phyloP scores from a whole-genome alignment of 2,797 vertebrate genomes.

The Pipistrellus nathusii region DNA sequence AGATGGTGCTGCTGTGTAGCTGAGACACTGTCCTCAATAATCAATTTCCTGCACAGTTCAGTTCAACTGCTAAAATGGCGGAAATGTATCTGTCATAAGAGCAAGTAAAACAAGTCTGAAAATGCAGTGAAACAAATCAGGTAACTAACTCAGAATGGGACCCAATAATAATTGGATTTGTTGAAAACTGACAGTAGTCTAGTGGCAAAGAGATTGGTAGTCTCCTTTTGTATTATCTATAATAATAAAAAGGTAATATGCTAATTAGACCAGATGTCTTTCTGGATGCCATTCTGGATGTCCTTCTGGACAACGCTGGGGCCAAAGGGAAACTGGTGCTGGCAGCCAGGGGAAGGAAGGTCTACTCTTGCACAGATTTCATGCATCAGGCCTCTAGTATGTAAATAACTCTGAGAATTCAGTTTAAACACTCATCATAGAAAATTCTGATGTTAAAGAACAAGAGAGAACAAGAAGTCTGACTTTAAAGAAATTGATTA shows the following conservation, averaged over 20 bases:
- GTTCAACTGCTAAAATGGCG: slow-evolving; percentile 65
- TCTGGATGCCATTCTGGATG: no score
- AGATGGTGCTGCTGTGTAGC: slow-evolving; percentile 81
- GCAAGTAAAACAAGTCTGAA: slow-evolving; percentile 32
- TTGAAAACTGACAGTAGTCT: neutral
- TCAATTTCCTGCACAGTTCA: slow-evolving; percentile 42
- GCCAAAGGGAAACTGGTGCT: no score
- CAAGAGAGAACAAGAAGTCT: neutral
- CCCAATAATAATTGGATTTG: neutral
- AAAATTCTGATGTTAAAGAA: neutral
- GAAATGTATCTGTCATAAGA: slow-evolving; percentile 60
- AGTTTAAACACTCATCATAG: neutral
- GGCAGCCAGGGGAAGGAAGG: no score
- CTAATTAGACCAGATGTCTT: no score
- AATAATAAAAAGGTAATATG: no score
- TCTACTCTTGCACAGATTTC: no score
- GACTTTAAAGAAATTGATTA: neutral
- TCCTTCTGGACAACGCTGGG: no score
- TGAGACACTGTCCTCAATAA: slow-evolving; percentile 33
- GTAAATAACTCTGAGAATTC: slow-evolving; percentile 34
- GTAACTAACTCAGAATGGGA: slow-evolving; percentile 9
- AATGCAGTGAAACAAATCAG: slow-evolving; percentile 37
- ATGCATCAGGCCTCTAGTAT: no score
- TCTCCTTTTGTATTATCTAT: neutral
- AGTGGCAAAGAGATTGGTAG: neutral